Base-by-base conservation (phyloP, 2,113 vertebrate species). In the Melanocharis versteri region DNA sequence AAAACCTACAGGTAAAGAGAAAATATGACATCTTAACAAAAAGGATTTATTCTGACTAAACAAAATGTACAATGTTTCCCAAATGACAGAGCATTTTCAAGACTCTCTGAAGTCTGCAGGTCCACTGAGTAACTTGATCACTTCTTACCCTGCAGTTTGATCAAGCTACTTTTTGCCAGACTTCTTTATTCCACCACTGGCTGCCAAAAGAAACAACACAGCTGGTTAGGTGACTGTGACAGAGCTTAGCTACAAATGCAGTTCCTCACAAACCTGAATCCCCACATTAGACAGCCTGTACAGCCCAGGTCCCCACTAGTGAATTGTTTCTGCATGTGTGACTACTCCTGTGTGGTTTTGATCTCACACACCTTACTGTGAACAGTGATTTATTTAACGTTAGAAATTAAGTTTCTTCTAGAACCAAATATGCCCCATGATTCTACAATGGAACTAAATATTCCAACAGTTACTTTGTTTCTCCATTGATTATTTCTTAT, bases 171-270 rank as follows among this genome's bases (percentile, higher is more conserved):
- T 99, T 97, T 99, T 99, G 77, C 99, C 99, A 47, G 99, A 99
- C 96, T 99, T 99, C 98, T 99, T 99, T 96, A 99, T 99, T 91
- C 99, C 99, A 45, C 98, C 97, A 42, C 98, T 95, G 82, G 96
- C 99, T 99, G 97, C 77, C 97, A 97, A 92, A 92, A 71, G 48
- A 95, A 94, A 97, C 75, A 90, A 44, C 51, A 54, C 30, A 94
- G 56, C 19, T 62, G 50, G 80, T 94, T 80, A 96, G 91, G 31
- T 37, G 71, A 80, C 68, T 31, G 58, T n/a, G 57, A 66, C 20
- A 95, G 19, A 87, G 15, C 37, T 85, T 21, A 83, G 37, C 27
- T 57, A 53, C 24, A 68, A 44, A 33, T 73, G n/a, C 51, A 75
- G 73, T 6, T 72, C 37, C 58, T 89, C 45, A 19, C 42, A 35